Conservation (phyloP, 2,797 vertebrate species). For the Tachyglossus aculeatus region DNA sequence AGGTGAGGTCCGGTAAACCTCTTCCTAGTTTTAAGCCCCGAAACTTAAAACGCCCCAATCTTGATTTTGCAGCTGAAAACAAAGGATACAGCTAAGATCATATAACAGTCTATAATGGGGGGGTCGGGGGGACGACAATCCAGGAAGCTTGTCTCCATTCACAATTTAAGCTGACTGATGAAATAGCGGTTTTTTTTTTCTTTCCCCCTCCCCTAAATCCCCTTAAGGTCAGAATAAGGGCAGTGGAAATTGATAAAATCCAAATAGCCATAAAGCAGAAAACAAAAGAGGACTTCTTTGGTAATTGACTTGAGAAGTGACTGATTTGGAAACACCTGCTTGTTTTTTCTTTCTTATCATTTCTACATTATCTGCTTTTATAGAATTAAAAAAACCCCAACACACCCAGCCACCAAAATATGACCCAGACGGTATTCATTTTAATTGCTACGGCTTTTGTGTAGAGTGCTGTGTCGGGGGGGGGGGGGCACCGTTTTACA, state of each 20-base stretch:
- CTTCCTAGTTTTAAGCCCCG: background rate
- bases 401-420: background rate
- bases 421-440: background rate
- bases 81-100: background rate
- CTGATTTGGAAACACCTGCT: background rate
- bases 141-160: background rate
- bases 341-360: background rate
- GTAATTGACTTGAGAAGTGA: background rate
- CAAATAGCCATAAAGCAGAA: background rate
- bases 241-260: background rate
- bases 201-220: background rate
- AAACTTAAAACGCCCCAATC: background rate
- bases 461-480: background rate
- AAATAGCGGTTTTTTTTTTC: background rate
- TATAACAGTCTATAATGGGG: background rate
- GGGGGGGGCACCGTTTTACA: background rate
- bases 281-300: background rate
- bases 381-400: background rate
- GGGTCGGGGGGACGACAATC: background rate
- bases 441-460: background rate
- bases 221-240: background rate
- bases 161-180: background rate
- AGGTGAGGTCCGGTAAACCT: background rate
- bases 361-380: background rate
- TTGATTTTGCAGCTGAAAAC: background rate